Conservation (phyloP, 2,888 invertebrate genomes). For the Alitta virens region DNA sequence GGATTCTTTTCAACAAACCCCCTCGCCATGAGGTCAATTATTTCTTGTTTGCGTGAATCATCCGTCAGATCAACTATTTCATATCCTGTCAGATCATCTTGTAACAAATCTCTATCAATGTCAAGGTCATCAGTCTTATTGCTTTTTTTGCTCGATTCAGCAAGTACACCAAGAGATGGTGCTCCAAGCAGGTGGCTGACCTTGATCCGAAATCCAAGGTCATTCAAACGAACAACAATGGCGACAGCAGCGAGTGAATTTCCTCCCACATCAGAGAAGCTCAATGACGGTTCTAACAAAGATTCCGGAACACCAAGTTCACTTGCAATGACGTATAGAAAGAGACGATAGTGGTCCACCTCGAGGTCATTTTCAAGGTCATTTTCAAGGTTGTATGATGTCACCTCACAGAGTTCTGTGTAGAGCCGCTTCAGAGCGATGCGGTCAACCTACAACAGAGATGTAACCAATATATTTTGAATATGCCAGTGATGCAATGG, state of each 20-base stretch:
- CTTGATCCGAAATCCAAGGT: neutral
- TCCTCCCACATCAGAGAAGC: neutral
- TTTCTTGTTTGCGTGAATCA: neutral
- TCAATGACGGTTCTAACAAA: neutral
- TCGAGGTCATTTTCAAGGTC: too few species aligned
- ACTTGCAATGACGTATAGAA: neutral
- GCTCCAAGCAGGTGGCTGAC: neutral
- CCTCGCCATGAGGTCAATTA: neutral
- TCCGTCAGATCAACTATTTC: neutral
- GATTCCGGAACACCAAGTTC: neutral
- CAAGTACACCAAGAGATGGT: neutral
- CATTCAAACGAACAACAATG: neutral
- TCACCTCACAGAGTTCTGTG: too few species aligned
- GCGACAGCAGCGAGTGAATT: constrained; percentile 2
- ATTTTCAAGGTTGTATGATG: too few species aligned
- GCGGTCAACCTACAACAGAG: too few species aligned
- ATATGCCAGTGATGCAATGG: too few species aligned
- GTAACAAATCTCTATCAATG: neutral
- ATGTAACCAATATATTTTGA: too few species aligned
- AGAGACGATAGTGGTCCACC: neutral
- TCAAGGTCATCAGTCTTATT: neutral
- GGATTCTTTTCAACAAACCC: constrained; percentile 1
- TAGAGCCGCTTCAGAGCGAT: too few species aligned
- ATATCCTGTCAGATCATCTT: neutral
- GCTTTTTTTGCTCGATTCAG: neutral